Evolutionary conservation across 2,888 invertebrate genomes (phyloP).

Genomic region (Abscondita cerata): DNA sequence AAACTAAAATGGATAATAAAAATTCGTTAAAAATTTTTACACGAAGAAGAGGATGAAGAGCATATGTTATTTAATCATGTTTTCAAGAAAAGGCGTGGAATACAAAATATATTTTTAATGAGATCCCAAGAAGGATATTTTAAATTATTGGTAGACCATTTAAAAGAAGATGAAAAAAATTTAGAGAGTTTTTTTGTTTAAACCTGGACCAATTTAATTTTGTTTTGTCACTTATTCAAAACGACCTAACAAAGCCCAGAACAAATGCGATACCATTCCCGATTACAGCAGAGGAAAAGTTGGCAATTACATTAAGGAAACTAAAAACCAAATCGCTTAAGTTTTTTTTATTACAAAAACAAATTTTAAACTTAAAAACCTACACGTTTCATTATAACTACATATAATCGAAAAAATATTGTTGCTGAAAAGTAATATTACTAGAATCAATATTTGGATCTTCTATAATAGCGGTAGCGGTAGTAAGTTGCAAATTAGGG

Average conservation of each 20-base stretch:
- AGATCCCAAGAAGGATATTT: slow-evolving; percentile 1
- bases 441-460: not conserved
- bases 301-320: too few species aligned
- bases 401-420: not conserved
- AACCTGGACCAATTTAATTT: too few species aligned
- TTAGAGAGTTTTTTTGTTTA: not conserved
- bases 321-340: too few species aligned
- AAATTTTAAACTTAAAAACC: too few species aligned
- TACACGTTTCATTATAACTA: not conserved
- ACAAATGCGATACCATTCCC: too few species aligned
- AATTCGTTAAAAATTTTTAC: too few species aligned
- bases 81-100: not conserved
- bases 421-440: not conserved
- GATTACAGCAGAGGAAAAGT: too few species aligned
- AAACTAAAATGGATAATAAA: too few species aligned
- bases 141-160: not conserved
- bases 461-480: not conserved
- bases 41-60: slow-evolving; percentile 1
- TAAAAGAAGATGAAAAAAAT: not conserved
- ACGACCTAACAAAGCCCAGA: too few species aligned
- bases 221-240: too few species aligned
- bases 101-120: not conserved
- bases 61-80: too few species aligned
- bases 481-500: not conserved
- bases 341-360: too few species aligned